These are phyloP conservation scores for Mastigias papua DNA, from an alignment of 30 jellyfish, hydroid and myxozoan species.

Conservation along the genomic window DNA sequence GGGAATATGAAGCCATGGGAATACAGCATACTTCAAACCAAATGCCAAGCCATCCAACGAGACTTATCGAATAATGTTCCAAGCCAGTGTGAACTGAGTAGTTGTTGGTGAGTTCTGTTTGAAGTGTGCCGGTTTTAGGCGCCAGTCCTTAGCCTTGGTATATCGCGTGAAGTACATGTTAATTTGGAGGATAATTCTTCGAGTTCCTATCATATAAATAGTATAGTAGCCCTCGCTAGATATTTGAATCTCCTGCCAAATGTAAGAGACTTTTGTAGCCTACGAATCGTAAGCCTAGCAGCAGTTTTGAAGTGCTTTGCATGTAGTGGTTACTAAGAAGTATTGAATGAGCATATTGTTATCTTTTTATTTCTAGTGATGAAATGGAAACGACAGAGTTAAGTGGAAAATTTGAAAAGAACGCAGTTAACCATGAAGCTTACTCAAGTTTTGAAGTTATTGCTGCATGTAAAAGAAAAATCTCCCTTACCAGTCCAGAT, in stretches of 20 bases:
- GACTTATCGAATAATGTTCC: background rate
- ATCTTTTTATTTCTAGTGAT: background rate
- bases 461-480: background rate
- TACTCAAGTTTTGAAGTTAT: background rate
- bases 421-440: background rate
- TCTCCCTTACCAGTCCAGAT: background rate
- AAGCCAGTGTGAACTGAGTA: background rate
- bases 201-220: too few relatives aligned
- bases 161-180: too few relatives aligned
- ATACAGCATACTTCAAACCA: slow-evolving; percentile 16
- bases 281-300: too few relatives aligned
- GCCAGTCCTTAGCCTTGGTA: too few relatives aligned
- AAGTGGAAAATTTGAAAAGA: background rate
- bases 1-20: slow-evolving; percentile 61
- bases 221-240: too few relatives aligned
- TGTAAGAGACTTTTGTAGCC: too few relatives aligned
- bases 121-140: background rate
- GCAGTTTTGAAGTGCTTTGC: too few relatives aligned
- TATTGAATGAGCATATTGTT: background rate
- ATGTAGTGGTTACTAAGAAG: too few relatives aligned
- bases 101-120: background rate
- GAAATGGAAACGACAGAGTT: background rate
- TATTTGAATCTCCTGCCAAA: too few relatives aligned
- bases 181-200: too few relatives aligned
- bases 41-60: slow-evolving; percentile 27